These are phyloP conservation scores for Ammospiza nelsoni DNA, from an alignment of 2,113 vertebrate species.

Conservation along the genomic window DNA sequence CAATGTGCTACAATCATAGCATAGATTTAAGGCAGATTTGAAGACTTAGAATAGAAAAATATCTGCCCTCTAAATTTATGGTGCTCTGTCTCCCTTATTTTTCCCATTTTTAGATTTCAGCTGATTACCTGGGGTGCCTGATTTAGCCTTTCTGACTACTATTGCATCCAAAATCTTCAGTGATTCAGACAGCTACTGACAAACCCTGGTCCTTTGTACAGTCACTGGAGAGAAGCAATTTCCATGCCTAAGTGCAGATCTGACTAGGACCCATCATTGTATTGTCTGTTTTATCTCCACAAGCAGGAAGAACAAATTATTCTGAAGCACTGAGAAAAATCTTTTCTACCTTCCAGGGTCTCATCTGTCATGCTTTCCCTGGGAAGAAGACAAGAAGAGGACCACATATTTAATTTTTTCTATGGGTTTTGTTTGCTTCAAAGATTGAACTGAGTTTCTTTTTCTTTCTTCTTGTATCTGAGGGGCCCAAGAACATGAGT, in stretches of 20 bases:
- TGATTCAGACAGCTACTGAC: background rate
- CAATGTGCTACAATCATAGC: background rate
- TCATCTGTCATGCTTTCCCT: background rate
- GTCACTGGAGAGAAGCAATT: background rate
- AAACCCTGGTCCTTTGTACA: background rate
- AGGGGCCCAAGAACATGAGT: background rate
- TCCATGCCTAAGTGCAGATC: background rate
- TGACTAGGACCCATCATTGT: background rate
- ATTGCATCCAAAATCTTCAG: background rate
- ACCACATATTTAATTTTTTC: background rate
- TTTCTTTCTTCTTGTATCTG: background rate
- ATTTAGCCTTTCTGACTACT: conserved; percentile 11
- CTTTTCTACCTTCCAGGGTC: background rate
- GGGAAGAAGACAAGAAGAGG: background rate
- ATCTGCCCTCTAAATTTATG: background rate
- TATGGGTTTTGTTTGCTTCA: background rate
- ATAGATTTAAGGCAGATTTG: background rate
- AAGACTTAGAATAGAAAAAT: background rate
- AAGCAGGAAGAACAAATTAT: background rate
- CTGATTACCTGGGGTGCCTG: background rate
- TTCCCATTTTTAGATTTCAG: background rate
- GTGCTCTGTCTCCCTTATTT: background rate
- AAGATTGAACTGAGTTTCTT: background rate
- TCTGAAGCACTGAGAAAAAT: conserved; percentile 18
- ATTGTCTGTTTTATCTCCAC: background rate